phyloP scores from a whole-genome alignment of 2,113 vertebrate species.

The Elanoides forficatus region DNA sequence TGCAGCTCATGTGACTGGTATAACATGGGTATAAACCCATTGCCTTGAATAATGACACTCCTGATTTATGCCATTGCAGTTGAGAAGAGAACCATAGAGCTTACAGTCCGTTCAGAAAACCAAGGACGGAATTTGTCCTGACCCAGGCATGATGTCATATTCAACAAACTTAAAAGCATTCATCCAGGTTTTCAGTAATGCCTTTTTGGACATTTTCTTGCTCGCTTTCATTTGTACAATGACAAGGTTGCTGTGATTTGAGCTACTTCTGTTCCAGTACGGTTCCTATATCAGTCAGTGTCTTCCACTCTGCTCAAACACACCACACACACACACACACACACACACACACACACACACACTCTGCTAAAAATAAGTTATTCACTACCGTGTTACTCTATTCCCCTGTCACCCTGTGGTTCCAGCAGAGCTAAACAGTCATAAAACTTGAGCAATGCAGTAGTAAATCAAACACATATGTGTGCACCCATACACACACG shows the following conservation, averaged over 20 bases:
- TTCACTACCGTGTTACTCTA: background rate
- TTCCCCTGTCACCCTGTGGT: background rate
- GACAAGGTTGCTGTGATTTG: background rate
- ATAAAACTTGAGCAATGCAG: background rate
- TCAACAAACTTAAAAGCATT: background rate
- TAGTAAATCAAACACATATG: background rate
- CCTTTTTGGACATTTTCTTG: background rate
- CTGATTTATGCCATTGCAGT: background rate
- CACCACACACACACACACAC: too few relatives aligned
- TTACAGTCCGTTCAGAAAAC: background rate
- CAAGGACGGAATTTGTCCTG: background rate
- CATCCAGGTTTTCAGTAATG: background rate
- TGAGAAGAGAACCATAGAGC: background rate
- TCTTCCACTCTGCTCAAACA: background rate
- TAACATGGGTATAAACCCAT: background rate
- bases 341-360: too few relatives aligned
- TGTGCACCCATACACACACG: fast-evolving
- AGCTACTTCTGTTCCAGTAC: background rate
- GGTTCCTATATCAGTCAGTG: background rate
- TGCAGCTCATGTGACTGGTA: too few relatives aligned
- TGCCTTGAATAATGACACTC: background rate
- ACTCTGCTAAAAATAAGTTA: background rate
- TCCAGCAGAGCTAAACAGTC: background rate
- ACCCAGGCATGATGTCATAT: background rate
- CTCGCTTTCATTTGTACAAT: background rate